Evolutionary conservation across 1,140 invertebrate species (phyloP), one percentile per base, ranked within the genome.

Genomic region (Philotrypesis tridentata): DNA sequence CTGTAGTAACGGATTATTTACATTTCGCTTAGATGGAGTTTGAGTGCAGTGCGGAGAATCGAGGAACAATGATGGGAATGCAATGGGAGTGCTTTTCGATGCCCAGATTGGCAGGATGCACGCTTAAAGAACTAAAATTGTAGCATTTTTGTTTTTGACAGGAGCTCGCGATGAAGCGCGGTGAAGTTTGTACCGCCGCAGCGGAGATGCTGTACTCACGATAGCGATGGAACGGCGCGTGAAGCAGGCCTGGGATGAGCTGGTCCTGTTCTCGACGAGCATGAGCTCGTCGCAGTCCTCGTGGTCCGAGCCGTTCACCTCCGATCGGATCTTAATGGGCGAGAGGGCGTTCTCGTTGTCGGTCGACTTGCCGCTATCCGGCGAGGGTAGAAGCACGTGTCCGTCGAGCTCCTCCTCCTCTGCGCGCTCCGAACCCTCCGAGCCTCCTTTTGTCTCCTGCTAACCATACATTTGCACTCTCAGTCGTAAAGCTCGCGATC

Each of bases 271-370:
- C 27, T 60, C 40, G 23, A 63, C 48, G 68, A 71, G 6, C 73
- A 90, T 88, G 82, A 89, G 79, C 77, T 91, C 90, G 75, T 88
- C 89, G 70, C 87, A 89, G 71, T 91, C 89, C 43, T 90, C 88
- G 76, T 91, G 88, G 84, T 90, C 87, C 65, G 88, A 86, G 73
- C 88, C 89, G 71, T 89, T 89, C 48, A 89, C 86, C 75, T 87
- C 89, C 61, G 89, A 86, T 82, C 87, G 88, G 71, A 89, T 87
- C 87, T 92, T 91, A 82, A 89, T 90, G 60, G 90, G 89, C 67
- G 90, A 91, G 60, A 88, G 84, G 83, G 88, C 89, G 37, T 88
- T 88, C 82, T 91, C 91, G 84, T 91, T 91, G 84, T 91, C 90
- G 63, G 90, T 90, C 77, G 89, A 91, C 85, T 91, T 91, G 77